These are phyloP conservation scores for Lophotriccus pileatus DNA, from an alignment of 2,797 vertebrate species.

Conservation along the genomic window DNA sequence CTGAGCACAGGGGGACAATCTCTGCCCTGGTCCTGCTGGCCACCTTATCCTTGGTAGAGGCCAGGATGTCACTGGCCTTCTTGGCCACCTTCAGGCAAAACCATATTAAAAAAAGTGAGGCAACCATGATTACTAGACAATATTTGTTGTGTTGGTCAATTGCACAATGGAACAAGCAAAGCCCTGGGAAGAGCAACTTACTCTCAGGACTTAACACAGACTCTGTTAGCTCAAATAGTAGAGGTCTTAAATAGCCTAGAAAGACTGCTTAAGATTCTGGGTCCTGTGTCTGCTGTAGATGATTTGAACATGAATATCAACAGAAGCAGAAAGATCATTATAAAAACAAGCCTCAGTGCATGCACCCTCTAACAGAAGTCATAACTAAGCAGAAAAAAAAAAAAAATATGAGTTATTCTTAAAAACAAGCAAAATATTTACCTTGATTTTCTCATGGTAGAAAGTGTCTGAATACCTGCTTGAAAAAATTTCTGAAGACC, in stretches of 20 bases:
- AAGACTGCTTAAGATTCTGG: background rate
- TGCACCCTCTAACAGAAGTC: background rate
- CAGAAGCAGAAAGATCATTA: background rate
- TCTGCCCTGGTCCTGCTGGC: background rate
- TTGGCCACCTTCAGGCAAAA: background rate
- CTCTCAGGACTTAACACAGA: background rate
- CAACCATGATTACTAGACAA: background rate
- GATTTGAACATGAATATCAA: background rate
- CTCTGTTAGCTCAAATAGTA: background rate
- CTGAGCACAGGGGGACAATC: rapidly evolving
- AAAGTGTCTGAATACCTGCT: background rate
- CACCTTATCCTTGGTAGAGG: background rate
- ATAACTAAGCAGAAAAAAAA: background rate
- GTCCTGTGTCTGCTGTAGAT: background rate
- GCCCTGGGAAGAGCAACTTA: background rate
- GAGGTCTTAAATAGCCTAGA: background rate
- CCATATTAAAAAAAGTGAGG: background rate
- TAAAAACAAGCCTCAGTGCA: background rate
- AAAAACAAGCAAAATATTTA: background rate
- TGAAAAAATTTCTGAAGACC: background rate
- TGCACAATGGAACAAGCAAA: background rate
- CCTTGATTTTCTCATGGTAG: background rate
- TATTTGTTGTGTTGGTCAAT: background rate
- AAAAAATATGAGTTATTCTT: background rate
- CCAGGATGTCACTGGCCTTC: background rate